phyloP scores from a whole-genome alignment of 2,797 vertebrate species.

The Pelochelys cantorii region DNA sequence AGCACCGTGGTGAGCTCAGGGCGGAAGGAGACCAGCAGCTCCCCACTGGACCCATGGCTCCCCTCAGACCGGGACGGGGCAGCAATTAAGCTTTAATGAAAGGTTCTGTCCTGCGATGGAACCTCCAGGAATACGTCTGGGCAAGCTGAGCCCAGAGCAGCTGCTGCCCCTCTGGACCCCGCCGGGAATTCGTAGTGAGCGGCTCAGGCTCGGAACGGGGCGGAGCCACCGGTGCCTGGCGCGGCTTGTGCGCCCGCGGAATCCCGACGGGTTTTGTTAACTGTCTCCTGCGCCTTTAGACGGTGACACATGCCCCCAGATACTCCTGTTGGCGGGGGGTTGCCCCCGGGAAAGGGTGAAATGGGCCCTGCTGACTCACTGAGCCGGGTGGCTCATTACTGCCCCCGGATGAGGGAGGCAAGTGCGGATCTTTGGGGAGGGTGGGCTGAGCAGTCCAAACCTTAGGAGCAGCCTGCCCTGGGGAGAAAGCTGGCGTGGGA shows the following conservation, averaged over 20 bases:
- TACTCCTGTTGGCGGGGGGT: not conserved
- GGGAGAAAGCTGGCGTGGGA: not conserved
- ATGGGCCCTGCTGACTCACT: not conserved
- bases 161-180: too few species aligned
- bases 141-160: too few species aligned
- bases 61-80: not conserved
- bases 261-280: not conserved
- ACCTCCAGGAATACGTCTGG: too few species aligned
- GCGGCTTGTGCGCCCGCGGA: not conserved
- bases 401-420: not conserved
- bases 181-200: not conserved
- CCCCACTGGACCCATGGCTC: not conserved
- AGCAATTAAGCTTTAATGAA: too few species aligned
- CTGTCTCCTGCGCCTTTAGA: too few species aligned
- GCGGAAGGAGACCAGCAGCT: not conserved
- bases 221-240: too few species aligned
- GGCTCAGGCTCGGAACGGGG: not conserved
- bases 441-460: not conserved
- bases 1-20: not conserved
- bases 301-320: not conserved
- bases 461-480: too few species aligned
- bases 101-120: too few species aligned
- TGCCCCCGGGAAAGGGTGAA: not conserved
- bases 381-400: not conserved
- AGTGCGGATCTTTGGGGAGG: not conserved